Evolutionary conservation across 1,140 invertebrate species (phyloP).

Genomic region (Bombus cullumanus): DNA sequence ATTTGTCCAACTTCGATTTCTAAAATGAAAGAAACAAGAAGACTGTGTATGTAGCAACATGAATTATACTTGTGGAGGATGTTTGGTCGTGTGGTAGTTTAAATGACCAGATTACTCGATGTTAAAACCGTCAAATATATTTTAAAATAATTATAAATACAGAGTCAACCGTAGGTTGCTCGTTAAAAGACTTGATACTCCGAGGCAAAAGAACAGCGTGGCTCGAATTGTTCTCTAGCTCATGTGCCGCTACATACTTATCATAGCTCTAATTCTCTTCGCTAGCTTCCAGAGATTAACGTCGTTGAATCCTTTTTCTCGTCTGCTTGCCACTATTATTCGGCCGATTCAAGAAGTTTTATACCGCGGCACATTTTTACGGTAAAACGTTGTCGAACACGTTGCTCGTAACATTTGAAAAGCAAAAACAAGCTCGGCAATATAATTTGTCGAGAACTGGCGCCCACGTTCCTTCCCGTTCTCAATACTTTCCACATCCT

Average conservation of each 20-base stretch:
- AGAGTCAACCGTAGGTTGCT: too few relatives aligned
- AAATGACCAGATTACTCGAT: too few relatives aligned
- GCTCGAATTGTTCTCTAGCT: too few relatives aligned
- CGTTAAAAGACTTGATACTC: too few relatives aligned
- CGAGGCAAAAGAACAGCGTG: too few relatives aligned
- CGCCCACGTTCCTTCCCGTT: conserved; percentile 22
- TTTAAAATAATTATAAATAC: too few relatives aligned
- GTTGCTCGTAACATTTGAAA: background rate
- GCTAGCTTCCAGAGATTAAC: background rate
- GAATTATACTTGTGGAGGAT: background rate
- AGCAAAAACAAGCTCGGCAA: background rate
- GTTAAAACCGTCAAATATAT: too few relatives aligned
- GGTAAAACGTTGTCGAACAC: background rate
- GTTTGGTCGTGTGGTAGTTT: too few relatives aligned
- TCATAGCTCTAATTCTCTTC: background rate
- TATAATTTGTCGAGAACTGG: conserved; percentile 38
- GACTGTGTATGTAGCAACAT: background rate
- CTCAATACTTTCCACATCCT: conserved; percentile 15
- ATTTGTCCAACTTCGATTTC: background rate
- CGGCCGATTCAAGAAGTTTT: background rate
- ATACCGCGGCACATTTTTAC: too few relatives aligned
- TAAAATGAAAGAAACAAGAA: background rate
- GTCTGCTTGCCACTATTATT: background rate
- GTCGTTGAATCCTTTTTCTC: background rate
- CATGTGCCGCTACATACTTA: background rate